Conservation (phyloP, 2,797 vertebrate species). For the Cygnus olor region DNA sequence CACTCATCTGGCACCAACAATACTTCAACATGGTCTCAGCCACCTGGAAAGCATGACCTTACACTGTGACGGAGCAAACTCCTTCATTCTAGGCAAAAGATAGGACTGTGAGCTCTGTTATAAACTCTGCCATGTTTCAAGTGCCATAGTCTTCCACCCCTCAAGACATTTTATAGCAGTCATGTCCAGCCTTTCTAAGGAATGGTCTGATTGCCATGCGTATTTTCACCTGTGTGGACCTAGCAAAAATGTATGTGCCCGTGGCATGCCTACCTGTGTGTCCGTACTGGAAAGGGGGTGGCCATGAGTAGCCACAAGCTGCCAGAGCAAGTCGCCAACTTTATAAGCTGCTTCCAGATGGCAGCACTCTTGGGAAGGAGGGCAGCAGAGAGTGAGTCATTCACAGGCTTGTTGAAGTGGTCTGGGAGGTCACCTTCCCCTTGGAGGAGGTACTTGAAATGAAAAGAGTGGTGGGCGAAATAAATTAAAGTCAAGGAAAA, state of each 20-base stretch:
- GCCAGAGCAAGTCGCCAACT: background rate
- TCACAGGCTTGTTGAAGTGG: background rate
- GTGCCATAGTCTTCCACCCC: background rate
- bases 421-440: background rate
- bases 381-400: background rate
- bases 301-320: background rate
- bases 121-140: background rate
- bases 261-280: rapidly evolving
- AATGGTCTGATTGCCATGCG: rapidly evolving
- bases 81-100: background rate
- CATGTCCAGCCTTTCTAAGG: background rate
- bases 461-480: background rate
- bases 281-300: background rate
- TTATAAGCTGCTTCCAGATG: background rate
- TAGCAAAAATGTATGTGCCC: background rate
- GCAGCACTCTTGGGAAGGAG: background rate
- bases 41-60: background rate
- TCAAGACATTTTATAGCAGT: background rate
- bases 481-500: background rate
- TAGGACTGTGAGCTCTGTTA: background rate
- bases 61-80: background rate
- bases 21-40: background rate
- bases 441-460: background rate
- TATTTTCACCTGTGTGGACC: rapidly evolving
- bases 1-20: background rate